These are phyloP conservation scores for Trinorchestia longiramus DNA, from an alignment of 1,140 invertebrate genomes.

Conservation along the genomic window DNA sequence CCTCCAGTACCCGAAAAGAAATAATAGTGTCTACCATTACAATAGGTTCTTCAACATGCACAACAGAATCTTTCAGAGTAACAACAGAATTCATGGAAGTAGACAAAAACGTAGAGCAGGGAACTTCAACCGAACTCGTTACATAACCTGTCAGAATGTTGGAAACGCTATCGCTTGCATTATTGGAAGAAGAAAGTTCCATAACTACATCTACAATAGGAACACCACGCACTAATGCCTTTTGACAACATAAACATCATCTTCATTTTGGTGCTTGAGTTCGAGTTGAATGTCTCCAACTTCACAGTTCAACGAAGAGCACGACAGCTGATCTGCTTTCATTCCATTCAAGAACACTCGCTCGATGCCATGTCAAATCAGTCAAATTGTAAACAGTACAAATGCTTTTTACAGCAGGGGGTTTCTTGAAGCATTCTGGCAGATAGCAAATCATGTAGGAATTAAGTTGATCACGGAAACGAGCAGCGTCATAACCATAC, in stretches of 20 bases:
- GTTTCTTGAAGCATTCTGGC: background rate
- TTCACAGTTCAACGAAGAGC: background rate
- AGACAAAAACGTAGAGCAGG: background rate
- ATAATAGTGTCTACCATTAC: background rate
- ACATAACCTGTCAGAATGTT: background rate
- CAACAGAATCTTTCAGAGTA: background rate
- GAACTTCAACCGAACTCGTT: background rate
- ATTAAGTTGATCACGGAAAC: background rate
- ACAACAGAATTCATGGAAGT: background rate
- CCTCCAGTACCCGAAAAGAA: background rate
- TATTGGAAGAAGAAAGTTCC: background rate
- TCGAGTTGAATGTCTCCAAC: background rate
- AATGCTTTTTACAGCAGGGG: background rate
- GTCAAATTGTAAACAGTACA: background rate
- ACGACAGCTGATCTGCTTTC: background rate
- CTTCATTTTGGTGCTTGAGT: background rate
- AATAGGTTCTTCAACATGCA: background rate
- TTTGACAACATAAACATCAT: background rate
- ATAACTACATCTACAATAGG: background rate
- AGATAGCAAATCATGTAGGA: background rate
- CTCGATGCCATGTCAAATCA: background rate
- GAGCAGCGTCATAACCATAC: background rate
- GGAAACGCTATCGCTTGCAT: background rate
- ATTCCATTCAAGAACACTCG: background rate
- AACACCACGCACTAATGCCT: background rate